Percentiles rank a stretch among this genome's conserved stretches.
Evolutionary conservation across 2,113 vertebrate genomes (phyloP).

Genomic region (Chloroceryle aenea): DNA sequence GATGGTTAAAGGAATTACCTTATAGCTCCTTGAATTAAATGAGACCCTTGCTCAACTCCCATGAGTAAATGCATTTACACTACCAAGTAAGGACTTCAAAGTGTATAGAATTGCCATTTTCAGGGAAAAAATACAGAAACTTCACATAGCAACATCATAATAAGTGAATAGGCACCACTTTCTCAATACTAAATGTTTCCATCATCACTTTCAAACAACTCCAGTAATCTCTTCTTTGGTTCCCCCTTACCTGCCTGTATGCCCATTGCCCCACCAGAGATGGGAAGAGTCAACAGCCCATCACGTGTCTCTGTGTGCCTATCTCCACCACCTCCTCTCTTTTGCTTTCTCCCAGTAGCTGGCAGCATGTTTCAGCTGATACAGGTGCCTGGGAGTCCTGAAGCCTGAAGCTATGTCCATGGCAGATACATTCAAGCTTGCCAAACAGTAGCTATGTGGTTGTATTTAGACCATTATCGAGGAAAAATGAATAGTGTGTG

Average conservation of each 20-base stretch:
- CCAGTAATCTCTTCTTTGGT: background rate
- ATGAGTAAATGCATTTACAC: background rate
- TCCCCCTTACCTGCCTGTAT: background rate
- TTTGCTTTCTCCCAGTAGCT: background rate
- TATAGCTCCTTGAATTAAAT: background rate
- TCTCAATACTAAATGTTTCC: background rate
- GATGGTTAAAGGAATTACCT: background rate
- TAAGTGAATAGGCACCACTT: background rate
- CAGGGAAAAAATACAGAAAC: background rate
- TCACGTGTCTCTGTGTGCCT: fast-evolving
- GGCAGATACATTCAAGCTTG: background rate
- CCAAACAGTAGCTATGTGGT: background rate
- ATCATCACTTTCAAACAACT: background rate
- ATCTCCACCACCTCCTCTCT: background rate
- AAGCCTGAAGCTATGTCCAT: background rate
- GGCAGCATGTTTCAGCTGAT: background rate
- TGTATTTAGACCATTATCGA: background rate
- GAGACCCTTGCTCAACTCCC: background rate
- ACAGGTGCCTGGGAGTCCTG: background rate
- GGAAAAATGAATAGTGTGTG: background rate
- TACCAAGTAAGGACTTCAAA: background rate
- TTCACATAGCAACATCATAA: background rate
- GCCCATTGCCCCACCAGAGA: background rate
- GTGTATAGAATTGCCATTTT: background rate
- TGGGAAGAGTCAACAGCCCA: background rate